phyloP scores from a whole-genome alignment of 2,113 vertebrate species.

The Anhinga rufa region DNA sequence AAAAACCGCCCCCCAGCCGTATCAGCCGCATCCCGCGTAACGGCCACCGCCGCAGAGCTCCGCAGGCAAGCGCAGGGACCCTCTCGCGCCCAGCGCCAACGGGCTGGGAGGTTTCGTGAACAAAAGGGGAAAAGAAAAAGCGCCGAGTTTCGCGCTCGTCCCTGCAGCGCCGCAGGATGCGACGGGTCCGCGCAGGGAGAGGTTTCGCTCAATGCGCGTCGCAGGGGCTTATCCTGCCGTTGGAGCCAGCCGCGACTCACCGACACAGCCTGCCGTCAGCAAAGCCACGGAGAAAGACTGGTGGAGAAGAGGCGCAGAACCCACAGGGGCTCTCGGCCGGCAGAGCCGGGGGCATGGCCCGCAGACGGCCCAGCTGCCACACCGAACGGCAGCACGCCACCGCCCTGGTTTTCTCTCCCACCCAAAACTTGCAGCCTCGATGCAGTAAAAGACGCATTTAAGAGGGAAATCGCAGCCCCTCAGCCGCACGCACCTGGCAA shows the following conservation, averaged over 20 bases:
- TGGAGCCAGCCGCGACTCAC: not conserved
- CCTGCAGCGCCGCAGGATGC: not conserved
- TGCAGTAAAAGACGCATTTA: not conserved
- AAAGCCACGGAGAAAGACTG: not conserved
- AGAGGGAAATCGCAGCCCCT: not conserved
- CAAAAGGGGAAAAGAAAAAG: no score
- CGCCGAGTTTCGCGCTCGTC: no score
- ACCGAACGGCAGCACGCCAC: not conserved
- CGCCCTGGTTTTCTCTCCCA: not conserved
- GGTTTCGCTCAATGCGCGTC: no score
- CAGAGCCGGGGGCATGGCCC: no score
- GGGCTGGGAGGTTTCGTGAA: not conserved
- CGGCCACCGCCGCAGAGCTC: no score
- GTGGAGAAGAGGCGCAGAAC: not conserved
- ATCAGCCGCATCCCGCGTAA: no score
- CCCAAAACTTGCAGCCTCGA: not conserved
- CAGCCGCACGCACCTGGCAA: not conserved
- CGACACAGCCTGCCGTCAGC: not conserved
- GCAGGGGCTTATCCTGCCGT: not conserved
- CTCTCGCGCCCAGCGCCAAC: accelerated
- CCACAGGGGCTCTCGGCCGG: not conserved
- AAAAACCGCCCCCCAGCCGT: no score
- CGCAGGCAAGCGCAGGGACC: not conserved
- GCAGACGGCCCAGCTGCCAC: not conserved
- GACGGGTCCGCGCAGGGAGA: not conserved